A percentile compares a stretch with the other conserved stretches of the same genome.
These are phyloP conservation scores for Chloroceryle aenea DNA, from an alignment of 2,113 vertebrate species.

Conservation along the genomic window DNA sequence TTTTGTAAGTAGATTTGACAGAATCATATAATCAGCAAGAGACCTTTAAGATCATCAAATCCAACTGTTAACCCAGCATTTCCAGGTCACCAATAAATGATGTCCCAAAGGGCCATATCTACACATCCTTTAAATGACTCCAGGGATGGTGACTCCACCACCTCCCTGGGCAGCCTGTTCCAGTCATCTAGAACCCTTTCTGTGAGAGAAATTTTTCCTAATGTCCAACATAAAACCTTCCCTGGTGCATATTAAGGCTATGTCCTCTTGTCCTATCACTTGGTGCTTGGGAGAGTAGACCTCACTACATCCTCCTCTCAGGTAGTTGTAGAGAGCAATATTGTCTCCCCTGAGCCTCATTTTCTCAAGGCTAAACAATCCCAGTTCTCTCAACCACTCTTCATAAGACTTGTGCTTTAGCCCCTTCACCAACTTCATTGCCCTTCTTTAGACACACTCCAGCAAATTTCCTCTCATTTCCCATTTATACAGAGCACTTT, in stretches of 20 bases:
- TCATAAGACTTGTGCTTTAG: not conserved
- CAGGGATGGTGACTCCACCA: not conserved
- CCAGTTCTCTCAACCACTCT: not conserved
- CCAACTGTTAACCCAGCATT: not conserved
- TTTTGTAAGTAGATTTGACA: not conserved
- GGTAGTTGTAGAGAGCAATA: not conserved
- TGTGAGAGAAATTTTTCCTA: not conserved
- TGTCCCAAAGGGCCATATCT: not conserved
- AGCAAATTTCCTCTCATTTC: not conserved
- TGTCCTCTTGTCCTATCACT: not conserved
- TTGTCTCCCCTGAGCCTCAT: not conserved
- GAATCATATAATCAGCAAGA: not conserved
- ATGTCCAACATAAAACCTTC: not conserved
- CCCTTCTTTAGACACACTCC: not conserved
- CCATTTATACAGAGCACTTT: not conserved
- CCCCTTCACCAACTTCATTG: not conserved
- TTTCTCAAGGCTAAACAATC: not conserved
- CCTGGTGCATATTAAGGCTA: not conserved
- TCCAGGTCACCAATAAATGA: not conserved
- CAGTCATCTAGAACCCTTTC: not conserved
- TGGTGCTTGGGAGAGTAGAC: not conserved
- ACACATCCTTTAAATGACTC: not conserved
- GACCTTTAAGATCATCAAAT: not conserved
- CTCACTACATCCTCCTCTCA: not conserved
- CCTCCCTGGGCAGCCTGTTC: not conserved